Evolutionary conservation across 2,888 invertebrate species (phyloP), one percentile per base, ranked within the genome.

Genomic region (Stegophylla sp.): DNA sequence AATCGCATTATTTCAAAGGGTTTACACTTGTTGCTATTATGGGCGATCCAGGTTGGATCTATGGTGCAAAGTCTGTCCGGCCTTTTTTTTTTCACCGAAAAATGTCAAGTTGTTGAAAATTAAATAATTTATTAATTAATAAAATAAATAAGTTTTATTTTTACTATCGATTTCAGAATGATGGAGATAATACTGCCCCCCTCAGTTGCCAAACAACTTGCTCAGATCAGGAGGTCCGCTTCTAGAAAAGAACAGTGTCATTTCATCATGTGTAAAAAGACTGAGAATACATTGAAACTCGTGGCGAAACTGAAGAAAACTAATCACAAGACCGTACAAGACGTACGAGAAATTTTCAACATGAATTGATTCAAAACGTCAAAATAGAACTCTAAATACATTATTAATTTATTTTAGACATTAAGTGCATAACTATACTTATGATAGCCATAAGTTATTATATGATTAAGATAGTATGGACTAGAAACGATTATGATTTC

Each of bases 181-280:
- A 75, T 85, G 73, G 85, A 85, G 75, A 83, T 84, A 41, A 73
- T 85, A 51, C 72, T 85, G 26, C 84, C 85, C 1, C 83, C 82
- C 0, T 72, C 82, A 17, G 63, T 85, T 48, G 83, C 84, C 9
- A 84, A 83, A 72, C 85, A 85, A 51, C 53, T 85, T 41, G 82
- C 83, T 28, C 83, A 83, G 41, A 82, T 85, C 34, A 82, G 85
- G 17, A 83, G 83, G 63, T 83, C 85, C 9, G 83, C 84, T 13
- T 72, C 81, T 10, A 84, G 71, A 45, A 83, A 83, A 76, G 84
- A 85, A 66, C 82, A 83, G 63, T 84, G 84, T 59, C 83, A 83
- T 72, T 82, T 83, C 59, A 84, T 85, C 51, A 83, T 83, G n/a
- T 85, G 85, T 66, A 84, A 83, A 76, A 79, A 76, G 43, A 69